Base-by-base conservation (phyloP, 1,140 invertebrate species). In the Batillaria attramentaria region DNA sequence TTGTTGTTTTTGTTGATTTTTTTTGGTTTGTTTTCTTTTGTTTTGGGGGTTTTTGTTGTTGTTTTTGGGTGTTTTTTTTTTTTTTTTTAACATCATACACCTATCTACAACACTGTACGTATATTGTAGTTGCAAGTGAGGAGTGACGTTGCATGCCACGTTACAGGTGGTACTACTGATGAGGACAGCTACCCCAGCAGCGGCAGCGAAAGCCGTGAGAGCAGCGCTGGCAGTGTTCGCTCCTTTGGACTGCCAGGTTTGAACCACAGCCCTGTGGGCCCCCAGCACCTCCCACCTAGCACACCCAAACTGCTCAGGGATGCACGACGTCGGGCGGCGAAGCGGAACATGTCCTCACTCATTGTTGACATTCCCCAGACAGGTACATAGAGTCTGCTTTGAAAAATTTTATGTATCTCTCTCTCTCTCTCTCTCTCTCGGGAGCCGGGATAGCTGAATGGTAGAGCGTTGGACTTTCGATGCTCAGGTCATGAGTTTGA, bases 191-290 rank as follows among this genome's bases (percentile, higher is more conserved):
- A 82, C 68, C 83, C 83, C 0, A 89, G 88, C 77, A 88, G 87
- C 79, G 86, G 86, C 66, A 86, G 84, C 81, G 88, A 90, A 73
- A 90, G 88, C 73, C 65, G 89, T 24, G 89, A 87, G 73, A 89
- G 87, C 77, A 89, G 88, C 80, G 87, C 88, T 20, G 88, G 89
- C 20, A 88, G 89, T 80, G 82, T 82, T 6, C 79, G 86, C 3
- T 85, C 85, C 35, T 42, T 41, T 35, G 31, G n/a, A 28, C n/a
- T 31, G 33, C n/a, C 28, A 72, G 31, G 24, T 65, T 69, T 20
- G 35, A 20, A n/a, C 60, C 57, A 39, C 46, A 69, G 75, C 37
- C 79, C 81, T 20, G 79, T 81, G 28, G 62, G 80, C 2, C 81
- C 83, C 66, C 78, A 80, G n/a, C 83, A 83, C 28, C 83, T 75